Evolutionary conservation across 92 coral and sea anemone species (phyloP).

Genomic region (Scolanthus callimorphus): DNA sequence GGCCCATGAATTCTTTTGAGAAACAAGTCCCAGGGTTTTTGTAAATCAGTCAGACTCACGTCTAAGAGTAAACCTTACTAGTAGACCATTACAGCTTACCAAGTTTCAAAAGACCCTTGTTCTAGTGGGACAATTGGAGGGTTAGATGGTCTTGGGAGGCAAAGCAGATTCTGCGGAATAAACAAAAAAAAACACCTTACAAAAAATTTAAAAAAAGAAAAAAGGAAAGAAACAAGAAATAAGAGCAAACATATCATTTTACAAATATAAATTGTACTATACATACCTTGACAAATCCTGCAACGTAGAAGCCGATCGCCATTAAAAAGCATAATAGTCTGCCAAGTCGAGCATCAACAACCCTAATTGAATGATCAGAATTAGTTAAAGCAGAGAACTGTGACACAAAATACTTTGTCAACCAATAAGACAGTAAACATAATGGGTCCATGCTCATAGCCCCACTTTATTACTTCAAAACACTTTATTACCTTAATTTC

Average conservation of each 20-base stretch:
- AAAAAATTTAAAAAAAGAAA: background rate
- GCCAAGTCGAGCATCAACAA: slow-evolving; percentile 96
- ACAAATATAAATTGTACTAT: background rate
- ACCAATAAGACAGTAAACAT: too few relatives aligned
- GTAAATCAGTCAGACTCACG: too few relatives aligned
- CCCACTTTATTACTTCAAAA: background rate
- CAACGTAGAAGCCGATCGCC: slow-evolving; percentile 90
- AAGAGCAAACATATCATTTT: background rate
- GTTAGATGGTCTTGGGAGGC: slow-evolving; percentile 93
- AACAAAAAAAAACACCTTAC: background rate
- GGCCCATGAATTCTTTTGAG: too few relatives aligned
- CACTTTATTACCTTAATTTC: too few relatives aligned
- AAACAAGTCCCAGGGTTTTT: too few relatives aligned
- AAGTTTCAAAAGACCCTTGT: slow-evolving; percentile 73
- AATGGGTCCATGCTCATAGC: background rate
- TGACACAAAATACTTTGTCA: too few relatives aligned
- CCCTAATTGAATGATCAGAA: too few relatives aligned
- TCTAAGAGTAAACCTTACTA: too few relatives aligned
- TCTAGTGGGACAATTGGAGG: slow-evolving; percentile 96
- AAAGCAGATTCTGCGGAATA: slow-evolving; percentile 66
- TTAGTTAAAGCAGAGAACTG: too few relatives aligned
- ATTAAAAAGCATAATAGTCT: slow-evolving; percentile 85
- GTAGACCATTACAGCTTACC: slow-evolving; percentile 49
- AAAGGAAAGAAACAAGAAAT: background rate
- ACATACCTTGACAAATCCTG: slow-evolving; percentile 84